Evolutionary conservation across 2,113 vertebrate species (phyloP), one percentile per base, ranked within the genome.

Genomic region (Entosphenus tridentatus): DNA sequence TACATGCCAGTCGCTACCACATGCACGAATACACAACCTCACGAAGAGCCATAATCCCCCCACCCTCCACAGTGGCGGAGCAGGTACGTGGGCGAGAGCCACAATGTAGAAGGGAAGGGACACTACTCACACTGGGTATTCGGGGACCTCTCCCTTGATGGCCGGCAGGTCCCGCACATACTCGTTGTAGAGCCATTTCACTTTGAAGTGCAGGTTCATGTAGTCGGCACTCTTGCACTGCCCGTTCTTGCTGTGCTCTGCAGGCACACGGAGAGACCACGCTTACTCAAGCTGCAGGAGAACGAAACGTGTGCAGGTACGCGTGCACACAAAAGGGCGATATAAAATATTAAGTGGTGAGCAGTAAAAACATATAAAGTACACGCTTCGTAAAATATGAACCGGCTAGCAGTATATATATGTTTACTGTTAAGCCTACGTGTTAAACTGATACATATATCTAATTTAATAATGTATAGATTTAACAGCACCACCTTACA

Each of bases 171-270:
- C 93, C 0, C 88, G 85, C 80, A 95, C 93, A 3, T 98, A 98
- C 76, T 98, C 93, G 0, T 98, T 98, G 80, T 95, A 96, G 1
- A 98, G 79, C 93, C 93, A 98, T 79, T 98, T 98, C 69, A 96
- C 93, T 79, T 98, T 98, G 79, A 98, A 98, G 80, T 98, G 93
- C 73, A 98, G 83, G 81, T 98, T 98, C 93, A 98, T 98, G 79
- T 98, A 98, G 79, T 98, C 93, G 0, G 93, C 93, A 0, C 93
- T 98, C 80, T 98, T 98, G 78, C 93, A 98, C 70, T 96, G 75
- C 1, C 93, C 86, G 68, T 98, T 93, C 75, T 91, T 96, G 74
- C 96, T 92, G 21, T 65, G 62, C 62, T 65, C 62, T 65, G 62
- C n/a, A 9, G 21, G 11, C n/a, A 21, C 62, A 65, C 39, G 39